Percentiles rank a stretch among this genome's conserved stretches.
Evolutionary conservation across 2,797 vertebrate species (phyloP).

Genomic region (Siniperca obscura): DNA sequence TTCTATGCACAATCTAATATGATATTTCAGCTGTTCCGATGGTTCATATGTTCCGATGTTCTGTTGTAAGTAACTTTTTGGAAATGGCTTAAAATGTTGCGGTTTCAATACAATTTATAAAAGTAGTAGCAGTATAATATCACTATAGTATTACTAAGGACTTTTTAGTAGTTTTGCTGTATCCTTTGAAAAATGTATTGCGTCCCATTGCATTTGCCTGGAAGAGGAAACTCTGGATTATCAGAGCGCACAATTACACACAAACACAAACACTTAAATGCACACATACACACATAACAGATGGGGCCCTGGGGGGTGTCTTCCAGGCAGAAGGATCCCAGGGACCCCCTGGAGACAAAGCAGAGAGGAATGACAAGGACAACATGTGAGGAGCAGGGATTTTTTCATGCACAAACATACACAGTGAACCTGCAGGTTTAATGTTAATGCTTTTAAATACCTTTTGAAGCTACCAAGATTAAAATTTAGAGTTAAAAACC

Average conservation of each 20-base stretch:
- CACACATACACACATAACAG: conserved; percentile 55
- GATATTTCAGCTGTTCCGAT: not conserved
- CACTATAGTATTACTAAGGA: not conserved
- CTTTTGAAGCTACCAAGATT: not conserved
- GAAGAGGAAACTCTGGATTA: conserved; percentile 35
- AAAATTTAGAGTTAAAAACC: not conserved
- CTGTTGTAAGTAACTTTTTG: not conserved
- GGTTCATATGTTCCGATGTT: not conserved
- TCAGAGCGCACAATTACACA: conserved; percentile 12
- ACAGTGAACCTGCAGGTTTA: conserved; percentile 15
- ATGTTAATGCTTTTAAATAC: not conserved
- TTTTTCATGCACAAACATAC: conserved; percentile 1
- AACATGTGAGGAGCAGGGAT: conserved; percentile 9
- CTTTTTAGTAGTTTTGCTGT: not conserved
- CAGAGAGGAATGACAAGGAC: conserved; percentile 36
- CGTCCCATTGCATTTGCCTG: not conserved
- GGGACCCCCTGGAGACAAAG: conserved; percentile 59
- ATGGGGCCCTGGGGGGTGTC: conserved; percentile 69
- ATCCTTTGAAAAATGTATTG: conserved; percentile 6
- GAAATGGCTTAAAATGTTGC: not conserved
- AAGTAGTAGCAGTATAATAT: not conserved
- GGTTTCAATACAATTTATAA: not conserved
- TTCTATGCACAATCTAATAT: not conserved
- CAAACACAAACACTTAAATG: conserved; percentile 18
- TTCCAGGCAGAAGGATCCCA: conserved; percentile 68